These are phyloP conservation scores for Octomys mimax DNA, from an alignment of 2,797 vertebrate species.

Conservation along the genomic window DNA sequence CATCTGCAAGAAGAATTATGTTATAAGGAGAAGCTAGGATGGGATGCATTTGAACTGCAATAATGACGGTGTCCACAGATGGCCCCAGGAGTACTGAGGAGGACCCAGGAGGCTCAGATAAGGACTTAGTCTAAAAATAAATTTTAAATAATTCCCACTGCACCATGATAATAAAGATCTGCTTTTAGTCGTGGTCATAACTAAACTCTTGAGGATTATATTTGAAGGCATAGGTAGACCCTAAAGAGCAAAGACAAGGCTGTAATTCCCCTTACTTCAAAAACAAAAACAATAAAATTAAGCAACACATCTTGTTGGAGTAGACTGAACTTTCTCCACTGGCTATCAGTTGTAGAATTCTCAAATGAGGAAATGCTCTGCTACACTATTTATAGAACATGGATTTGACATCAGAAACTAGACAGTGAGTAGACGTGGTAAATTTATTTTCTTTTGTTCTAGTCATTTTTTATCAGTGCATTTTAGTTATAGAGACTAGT, in stretches of 20 bases:
- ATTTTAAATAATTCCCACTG: conserved; percentile 66
- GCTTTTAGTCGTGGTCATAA: conserved; percentile 70
- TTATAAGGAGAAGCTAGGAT: background rate
- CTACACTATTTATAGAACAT: background rate
- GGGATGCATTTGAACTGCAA: conserved; percentile 16
- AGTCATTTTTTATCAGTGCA: background rate
- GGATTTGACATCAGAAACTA: background rate
- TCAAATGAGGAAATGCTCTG: conserved; percentile 1
- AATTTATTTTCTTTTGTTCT: background rate
- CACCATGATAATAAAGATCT: conserved; percentile 62
- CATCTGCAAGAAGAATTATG: background rate
- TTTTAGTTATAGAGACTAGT: background rate
- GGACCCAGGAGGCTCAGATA: conserved; percentile 54
- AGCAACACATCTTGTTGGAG: conserved; percentile 27
- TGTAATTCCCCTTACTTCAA: conserved; percentile 45
- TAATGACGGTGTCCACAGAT: conserved; percentile 39
- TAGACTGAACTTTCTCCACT: conserved; percentile 18
- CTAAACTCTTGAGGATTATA: conserved; percentile 72
- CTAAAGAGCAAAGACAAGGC: conserved; percentile 33
- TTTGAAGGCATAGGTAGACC: conserved; percentile 39
- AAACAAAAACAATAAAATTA: conserved; percentile 47
- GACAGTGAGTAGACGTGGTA: background rate
- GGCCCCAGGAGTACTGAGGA: conserved; percentile 55
- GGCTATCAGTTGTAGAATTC: conserved; percentile 33
- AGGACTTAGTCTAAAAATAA: conserved; percentile 75